Evolutionary conservation across 1,140 invertebrate species (phyloP).

Genomic region (Laupala kohalensis): DNA sequence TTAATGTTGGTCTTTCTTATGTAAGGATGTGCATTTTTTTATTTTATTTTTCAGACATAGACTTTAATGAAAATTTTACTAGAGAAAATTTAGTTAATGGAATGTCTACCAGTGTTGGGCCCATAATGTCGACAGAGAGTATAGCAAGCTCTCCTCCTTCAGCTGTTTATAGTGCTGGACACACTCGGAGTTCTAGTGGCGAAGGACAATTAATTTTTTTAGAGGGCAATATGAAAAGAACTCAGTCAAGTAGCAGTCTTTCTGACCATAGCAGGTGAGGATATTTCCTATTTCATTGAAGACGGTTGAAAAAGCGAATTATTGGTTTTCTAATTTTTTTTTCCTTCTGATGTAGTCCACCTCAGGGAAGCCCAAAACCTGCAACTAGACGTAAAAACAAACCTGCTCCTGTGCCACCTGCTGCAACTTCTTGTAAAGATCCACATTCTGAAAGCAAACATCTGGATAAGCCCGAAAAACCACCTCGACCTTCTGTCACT

Average conservation of each 20-base stretch:
- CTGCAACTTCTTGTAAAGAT: neutral
- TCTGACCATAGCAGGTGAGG: conserved; percentile 24
- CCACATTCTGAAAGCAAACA: neutral
- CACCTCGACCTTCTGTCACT: conserved; percentile 8
- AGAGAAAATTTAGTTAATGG: conserved; percentile 4
- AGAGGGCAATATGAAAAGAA: conserved; percentile 38
- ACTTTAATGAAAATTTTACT: neutral
- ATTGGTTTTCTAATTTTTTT: conserved; percentile 5
- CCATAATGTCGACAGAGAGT: neutral
- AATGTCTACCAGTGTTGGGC: conserved; percentile 4
- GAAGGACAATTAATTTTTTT: conserved; percentile 19
- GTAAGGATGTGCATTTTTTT: neutral
- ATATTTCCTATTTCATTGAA: too few species aligned
- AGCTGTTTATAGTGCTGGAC: conserved; percentile 15
- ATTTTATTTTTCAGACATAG: neutral
- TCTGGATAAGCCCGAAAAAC: conserved; percentile 9
- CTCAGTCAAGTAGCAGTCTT: conserved; percentile 51
- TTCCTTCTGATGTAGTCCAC: conserved; percentile 34
- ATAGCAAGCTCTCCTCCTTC: neutral
- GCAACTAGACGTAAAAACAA: conserved; percentile 35
- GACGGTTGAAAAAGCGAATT: neutral
- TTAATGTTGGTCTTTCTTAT: neutral
- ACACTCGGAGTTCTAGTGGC: conserved; percentile 20
- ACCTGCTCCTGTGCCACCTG: conserved; percentile 23
- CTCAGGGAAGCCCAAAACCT: conserved; percentile 56